Evolutionary conservation across 1,140 invertebrate genomes (phyloP), one percentile per base, ranked within the genome.

Genomic region (Diorhabda sublineata): DNA sequence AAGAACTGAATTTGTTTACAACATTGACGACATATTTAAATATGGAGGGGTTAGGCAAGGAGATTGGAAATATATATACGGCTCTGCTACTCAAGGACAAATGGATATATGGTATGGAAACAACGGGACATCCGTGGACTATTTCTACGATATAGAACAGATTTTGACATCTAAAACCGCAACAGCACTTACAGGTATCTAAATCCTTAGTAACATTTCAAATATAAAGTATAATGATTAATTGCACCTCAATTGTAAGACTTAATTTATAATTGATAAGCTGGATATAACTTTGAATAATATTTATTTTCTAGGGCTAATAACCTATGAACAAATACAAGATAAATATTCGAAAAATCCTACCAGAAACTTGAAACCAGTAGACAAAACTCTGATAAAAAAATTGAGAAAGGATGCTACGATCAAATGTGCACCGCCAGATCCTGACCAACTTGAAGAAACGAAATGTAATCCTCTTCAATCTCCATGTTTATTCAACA

Each of bases 51-150:
- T 93, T 7, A 81, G 90, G 68, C 74, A 83, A 64, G 89, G 87
- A 4, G 84, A 90, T 64, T 94, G 87, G 83, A 95, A 95, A 80
- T 87, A 92, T 68, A 74, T 94, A 0, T 85, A 86, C 62, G 92
- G 92, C 69, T 85, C 82, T 2, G 81, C 79, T 0, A 70, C 76
- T 8, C 72, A 81, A 5, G 84, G 84, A 0, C 73, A 77, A 11
- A 83, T 78, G 63, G 84, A 87, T 72, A 73, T 74, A 3, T 88
- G 89, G 86, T 86, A 86, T 74, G 88, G 87, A n/a, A 85, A 87
- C 41, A 77, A 80, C 2, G 87, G 87, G 7, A 77, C 78, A 45
- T 74, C 78, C 2, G 42, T 68, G 3, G 56, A 70, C 4, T 78
- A 82, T 4, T 61, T 70, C 41, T 86, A 86, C 62, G 80, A 85